These are phyloP conservation scores for Phaonia tiefii DNA, from an alignment of 2,888 invertebrate genomes.

Conservation along the genomic window DNA sequence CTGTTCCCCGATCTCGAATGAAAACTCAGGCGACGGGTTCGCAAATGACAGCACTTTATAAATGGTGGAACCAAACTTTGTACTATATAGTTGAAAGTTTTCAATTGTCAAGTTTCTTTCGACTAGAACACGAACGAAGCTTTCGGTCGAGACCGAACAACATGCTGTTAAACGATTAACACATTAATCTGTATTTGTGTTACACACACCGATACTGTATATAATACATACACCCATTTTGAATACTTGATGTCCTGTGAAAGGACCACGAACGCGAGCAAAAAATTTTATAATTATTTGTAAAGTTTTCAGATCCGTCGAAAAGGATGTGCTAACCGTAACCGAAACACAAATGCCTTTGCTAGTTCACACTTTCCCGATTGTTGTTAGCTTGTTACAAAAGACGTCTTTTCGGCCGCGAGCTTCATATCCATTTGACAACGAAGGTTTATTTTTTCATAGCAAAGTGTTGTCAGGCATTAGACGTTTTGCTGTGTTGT, in stretches of 20 bases:
- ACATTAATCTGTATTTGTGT: no score
- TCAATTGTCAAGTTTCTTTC: no score
- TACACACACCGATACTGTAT: background rate
- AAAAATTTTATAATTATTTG: no score
- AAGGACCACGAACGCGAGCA: background rate
- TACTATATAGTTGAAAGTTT: no score
- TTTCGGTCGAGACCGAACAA: no score
- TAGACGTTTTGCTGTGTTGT: constrained; percentile 55
- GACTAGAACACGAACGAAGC: no score
- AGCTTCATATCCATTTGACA: constrained; percentile 68
- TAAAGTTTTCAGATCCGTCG: constrained; percentile 16
- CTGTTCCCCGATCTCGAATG: no score
- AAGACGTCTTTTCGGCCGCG: constrained; percentile 68
- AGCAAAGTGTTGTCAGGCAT: no score
- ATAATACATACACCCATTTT: constrained; percentile 57
- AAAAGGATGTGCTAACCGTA: constrained; percentile 20
- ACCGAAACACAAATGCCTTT: background rate
- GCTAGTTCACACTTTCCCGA: constrained; percentile 22
- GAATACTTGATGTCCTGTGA: constrained; percentile 8
- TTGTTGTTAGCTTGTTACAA: background rate
- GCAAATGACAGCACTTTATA: no score
- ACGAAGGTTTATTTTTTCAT: constrained; percentile 26
- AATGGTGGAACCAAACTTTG: no score
- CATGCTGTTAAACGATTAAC: no score
- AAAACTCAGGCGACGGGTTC: no score